phyloP scores from a whole-genome alignment of 2,797 vertebrate species.

The Lagodon rhomboides region DNA sequence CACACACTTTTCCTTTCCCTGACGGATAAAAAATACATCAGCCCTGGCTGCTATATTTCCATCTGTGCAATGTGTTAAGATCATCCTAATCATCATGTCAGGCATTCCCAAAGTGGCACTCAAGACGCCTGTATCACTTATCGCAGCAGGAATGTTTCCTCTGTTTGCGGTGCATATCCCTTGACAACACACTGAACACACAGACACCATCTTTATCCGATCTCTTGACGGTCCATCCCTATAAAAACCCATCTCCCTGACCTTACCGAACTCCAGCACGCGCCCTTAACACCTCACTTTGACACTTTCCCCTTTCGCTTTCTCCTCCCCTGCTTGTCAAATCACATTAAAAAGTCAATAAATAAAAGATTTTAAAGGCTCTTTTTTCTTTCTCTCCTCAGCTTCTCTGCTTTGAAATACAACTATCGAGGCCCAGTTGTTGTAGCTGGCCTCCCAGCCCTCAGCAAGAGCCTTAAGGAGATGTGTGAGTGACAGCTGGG shows the following conservation, averaged over 20 bases:
- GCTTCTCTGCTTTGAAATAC: not conserved
- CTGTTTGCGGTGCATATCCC: slow-evolving; percentile 45
- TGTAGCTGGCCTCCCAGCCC: not conserved
- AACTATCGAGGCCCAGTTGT: slow-evolving; percentile 2
- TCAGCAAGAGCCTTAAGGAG: slow-evolving; percentile 34
- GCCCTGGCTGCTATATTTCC: slow-evolving; percentile 51
- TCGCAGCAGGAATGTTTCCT: slow-evolving; percentile 54
- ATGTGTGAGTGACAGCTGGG: slow-evolving; percentile 65
- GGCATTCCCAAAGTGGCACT: slow-evolving; percentile 69
- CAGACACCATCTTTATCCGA: slow-evolving; percentile 42
- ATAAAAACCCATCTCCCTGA: slow-evolving; percentile 51
- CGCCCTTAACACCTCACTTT: not conserved
- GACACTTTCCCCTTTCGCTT: not conserved
- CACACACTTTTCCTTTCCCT: not conserved
- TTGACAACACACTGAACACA: slow-evolving; percentile 48
- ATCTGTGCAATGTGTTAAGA: slow-evolving; percentile 62
- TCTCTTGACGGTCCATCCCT: slow-evolving; percentile 29
- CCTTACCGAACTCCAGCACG: not conserved
- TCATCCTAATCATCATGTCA: slow-evolving; percentile 63
- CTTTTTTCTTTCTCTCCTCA: not conserved
- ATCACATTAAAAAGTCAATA: not conserved
- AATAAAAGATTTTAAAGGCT: too few species aligned
- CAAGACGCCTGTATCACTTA: slow-evolving; percentile 75
- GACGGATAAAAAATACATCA: slow-evolving; percentile 32
- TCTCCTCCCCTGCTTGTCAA: not conserved